Evolutionary conservation across 2,797 vertebrate genomes (phyloP), one percentile per base, ranked within the genome.

Genomic region (Brotula barbata): DNA sequence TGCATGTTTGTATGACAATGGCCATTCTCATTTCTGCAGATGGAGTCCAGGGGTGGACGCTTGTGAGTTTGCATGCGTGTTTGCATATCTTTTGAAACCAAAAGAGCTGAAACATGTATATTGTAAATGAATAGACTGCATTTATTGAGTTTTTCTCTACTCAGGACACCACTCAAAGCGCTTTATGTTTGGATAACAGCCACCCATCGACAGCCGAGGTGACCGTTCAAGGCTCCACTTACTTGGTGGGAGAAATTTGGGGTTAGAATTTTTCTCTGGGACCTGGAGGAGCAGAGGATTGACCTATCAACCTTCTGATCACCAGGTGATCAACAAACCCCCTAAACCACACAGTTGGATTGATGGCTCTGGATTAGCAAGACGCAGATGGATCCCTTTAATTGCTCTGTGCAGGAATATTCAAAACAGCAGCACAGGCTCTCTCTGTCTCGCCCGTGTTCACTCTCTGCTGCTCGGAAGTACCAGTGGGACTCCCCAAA

Each of bases 401-500:
- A 60, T 13, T 56, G 61, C 54, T 54, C 54, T 68, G 65, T 68
- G 66, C 53, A 73, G 51, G 49, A 77, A 78, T 77, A 80, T 79
- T 81, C 64, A 81, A 80, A 85, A 70, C 76, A 73, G 66, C 61
- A 48, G 56, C 65, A 39, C 62, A 31, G 31, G 31, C 64, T 55
- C 68, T 48, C 57, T 70, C 72, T 65, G 43, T 70, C 77, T 76
- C 60, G 41, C 72, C 73, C 68, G 78, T 79, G 77, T 79, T 81
- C 68, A 52, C 19, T 49, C 76, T 80, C 67, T 68, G 50, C 68
- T 79, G 73, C 73, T 77, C 67, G 62, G 72, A 49, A 52, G 78
- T 68, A 78, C 83, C 82, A 63, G 49, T 77, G 85, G 82, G 87
- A 86, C 81, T 68, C 64, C 63, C 40, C 57, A 51, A 78, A 69